Base-by-base conservation (phyloP, 35 echinoderm and acorn worm genomes). In the Apostichopus japonicus region DNA sequence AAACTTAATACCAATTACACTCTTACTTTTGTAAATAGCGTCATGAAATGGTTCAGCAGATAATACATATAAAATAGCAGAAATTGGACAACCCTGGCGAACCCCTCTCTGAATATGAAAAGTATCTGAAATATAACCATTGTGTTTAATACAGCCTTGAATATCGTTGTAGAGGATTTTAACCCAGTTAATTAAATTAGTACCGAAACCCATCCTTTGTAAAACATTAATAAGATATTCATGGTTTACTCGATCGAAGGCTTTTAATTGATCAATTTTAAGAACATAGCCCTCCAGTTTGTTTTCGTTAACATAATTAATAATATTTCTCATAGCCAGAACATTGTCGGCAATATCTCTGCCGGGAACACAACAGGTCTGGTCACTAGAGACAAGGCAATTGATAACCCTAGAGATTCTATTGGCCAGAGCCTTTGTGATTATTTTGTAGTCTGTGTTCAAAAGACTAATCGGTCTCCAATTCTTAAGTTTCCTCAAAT, bases 351-450 rank as follows among this genome's bases (percentile, higher is more conserved):
- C 55, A 19, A 93, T 96, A 56, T 84, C 79, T 63, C 92, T 81
- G 5, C 95, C 92, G 8, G 92, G 86, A 55, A 96, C 57, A 61
- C 87, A 96, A 51, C 92, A 93, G 44, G 77, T 96, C 87, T 96
- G 87, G 19, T 96, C 95, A 8, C 80, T 7, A 8, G 84, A 86
- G 55, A 96, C 52, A 6, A 96, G 90, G 5, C 62, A 83, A 2
- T 54, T 23, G 16, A 95, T 90, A 51, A 95, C 87, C 19, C 86
- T 90, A n/a, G 78, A 44, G 5, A 95, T 75, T 87, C 90, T 54
- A 57, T 55, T 88, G 8, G 92, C 84, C 7, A 88, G 21, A 24
- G 83, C 56, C 25, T 93, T 87, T 4, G 83, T 77, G 10, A 87
- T 62, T 61, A 93, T 93, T 93, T 93, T 88, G 15, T 79, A 93